Conservation (phyloP, 92 coral and sea anemone genomes). For the Metridium senile region DNA sequence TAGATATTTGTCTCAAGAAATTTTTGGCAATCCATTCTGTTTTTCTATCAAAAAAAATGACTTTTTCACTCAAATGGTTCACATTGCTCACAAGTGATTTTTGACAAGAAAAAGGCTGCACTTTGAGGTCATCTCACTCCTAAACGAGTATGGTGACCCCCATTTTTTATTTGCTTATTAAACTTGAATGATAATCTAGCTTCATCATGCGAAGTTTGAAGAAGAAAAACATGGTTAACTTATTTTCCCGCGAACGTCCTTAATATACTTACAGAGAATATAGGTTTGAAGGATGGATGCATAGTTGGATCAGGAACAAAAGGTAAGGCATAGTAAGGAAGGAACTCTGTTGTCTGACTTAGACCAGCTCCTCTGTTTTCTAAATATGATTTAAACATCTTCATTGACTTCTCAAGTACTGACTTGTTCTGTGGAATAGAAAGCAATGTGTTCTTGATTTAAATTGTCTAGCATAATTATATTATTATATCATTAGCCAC, state of each 20-base stretch:
- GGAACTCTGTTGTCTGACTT: constrained; percentile 95
- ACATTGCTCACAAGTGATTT: too few species aligned
- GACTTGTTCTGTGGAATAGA: constrained; percentile 52
- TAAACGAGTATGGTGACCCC: too few species aligned
- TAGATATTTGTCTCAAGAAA: too few species aligned
- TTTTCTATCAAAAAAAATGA: too few species aligned
- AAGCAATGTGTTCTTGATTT: neutral
- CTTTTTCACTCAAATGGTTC: too few species aligned
- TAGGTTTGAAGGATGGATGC: constrained; percentile 95
- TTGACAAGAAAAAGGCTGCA: too few species aligned
- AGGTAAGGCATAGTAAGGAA: constrained; percentile 94
- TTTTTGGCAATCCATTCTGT: too few species aligned
- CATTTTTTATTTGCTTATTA: too few species aligned
- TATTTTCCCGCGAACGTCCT: neutral
- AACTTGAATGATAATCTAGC: too few species aligned
- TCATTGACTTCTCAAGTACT: constrained; percentile 79
- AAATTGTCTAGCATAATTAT: neutral
- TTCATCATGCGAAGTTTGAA: too few species aligned
- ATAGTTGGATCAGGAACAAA: constrained; percentile 91
- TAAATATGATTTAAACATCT: constrained; percentile 79
- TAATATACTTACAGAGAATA: constrained; percentile 72
- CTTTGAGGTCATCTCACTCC: too few species aligned
- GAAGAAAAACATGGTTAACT: too few species aligned
- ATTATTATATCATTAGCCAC: neutral
- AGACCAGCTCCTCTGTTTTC: constrained; percentile 93